Conservation (phyloP, 1,140 invertebrate species). For the Chrysomallon squamiferum region DNA sequence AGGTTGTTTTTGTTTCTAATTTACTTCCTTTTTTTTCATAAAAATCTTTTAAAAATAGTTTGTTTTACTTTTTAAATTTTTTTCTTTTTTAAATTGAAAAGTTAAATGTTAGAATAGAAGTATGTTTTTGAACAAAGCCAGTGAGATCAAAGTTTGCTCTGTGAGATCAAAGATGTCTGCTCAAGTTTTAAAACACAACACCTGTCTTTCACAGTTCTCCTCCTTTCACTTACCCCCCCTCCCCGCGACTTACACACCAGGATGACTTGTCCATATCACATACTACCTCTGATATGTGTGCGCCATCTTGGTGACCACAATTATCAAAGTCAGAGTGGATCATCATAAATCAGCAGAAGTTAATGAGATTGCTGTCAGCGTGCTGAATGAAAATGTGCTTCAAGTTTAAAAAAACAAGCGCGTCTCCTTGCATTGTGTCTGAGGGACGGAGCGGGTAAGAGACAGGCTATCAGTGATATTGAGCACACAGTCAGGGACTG, state of each 20-base stretch:
- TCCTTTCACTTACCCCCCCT: too few species aligned
- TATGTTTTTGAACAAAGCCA: too few species aligned
- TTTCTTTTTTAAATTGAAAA: too few species aligned
- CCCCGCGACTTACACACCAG: conserved; percentile 14
- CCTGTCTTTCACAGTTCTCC: too few species aligned
- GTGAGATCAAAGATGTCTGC: too few species aligned
- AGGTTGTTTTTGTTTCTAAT: too few species aligned
- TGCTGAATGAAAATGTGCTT: background rate
- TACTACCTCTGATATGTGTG: conserved; percentile 10
- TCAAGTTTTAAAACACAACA: too few species aligned
- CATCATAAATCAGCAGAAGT: conserved; percentile 23
- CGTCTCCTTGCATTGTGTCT: background rate
- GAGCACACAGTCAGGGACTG: conserved; percentile 9
- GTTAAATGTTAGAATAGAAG: too few species aligned
- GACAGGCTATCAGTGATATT: conserved; percentile 20
- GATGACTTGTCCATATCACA: conserved; percentile 23
- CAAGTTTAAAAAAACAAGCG: background rate
- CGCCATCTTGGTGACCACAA: background rate
- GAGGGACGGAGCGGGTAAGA: background rate
- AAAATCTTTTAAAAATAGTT: too few species aligned
- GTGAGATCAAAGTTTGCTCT: too few species aligned
- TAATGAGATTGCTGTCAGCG: conserved; percentile 19
- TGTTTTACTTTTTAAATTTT: too few species aligned
- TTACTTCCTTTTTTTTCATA: too few species aligned
- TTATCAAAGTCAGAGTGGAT: conserved; percentile 7